phyloP scores from a whole-genome alignment of 1,140 invertebrate genomes.

The Drosophila varians region DNA sequence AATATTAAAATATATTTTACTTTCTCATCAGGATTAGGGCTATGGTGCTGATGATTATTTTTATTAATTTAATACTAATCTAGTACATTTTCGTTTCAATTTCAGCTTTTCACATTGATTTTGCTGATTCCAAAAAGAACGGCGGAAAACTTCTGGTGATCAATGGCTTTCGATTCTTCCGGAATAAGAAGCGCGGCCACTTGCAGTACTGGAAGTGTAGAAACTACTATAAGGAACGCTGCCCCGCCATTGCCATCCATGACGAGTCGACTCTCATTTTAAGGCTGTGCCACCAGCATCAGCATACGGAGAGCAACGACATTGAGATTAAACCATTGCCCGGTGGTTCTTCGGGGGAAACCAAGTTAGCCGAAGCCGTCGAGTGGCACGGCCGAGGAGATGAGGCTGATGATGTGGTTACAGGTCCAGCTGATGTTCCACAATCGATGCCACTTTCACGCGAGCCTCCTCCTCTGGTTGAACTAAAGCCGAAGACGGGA shows the following conservation, averaged over 20 bases:
- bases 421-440: neutral
- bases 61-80: slow-evolving; percentile 28
- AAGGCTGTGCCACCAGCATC: slow-evolving; percentile 76
- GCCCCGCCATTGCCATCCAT: slow-evolving; percentile 81
- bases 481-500: slow-evolving; percentile 40
- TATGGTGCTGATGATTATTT: neutral
- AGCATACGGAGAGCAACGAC: slow-evolving; percentile 76
- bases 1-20: slow-evolving; percentile 6
- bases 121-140: slow-evolving; percentile 82
- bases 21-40: neutral
- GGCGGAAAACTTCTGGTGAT: slow-evolving; percentile 81
- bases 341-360: slow-evolving; percentile 5
- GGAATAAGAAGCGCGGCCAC: slow-evolving; percentile 80
- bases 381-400: slow-evolving; percentile 7
- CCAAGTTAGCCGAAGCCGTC: neutral
- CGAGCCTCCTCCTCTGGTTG: slow-evolving; percentile 43
- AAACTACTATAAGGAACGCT: slow-evolving; percentile 82
- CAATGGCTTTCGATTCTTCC: slow-evolving; percentile 82
- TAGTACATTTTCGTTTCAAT: slow-evolving; percentile 18
- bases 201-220: slow-evolving; percentile 83
- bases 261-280: slow-evolving; percentile 76
- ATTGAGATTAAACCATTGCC: slow-evolving; percentile 76
- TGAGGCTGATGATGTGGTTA: slow-evolving; percentile 2
- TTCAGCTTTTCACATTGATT: slow-evolving; percentile 78
- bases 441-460: neutral